A percentile compares a stretch with the other conserved stretches of the same genome.
Conservation (phyloP, 2,113 vertebrate genomes). For the Neotragus moschatus region DNA sequence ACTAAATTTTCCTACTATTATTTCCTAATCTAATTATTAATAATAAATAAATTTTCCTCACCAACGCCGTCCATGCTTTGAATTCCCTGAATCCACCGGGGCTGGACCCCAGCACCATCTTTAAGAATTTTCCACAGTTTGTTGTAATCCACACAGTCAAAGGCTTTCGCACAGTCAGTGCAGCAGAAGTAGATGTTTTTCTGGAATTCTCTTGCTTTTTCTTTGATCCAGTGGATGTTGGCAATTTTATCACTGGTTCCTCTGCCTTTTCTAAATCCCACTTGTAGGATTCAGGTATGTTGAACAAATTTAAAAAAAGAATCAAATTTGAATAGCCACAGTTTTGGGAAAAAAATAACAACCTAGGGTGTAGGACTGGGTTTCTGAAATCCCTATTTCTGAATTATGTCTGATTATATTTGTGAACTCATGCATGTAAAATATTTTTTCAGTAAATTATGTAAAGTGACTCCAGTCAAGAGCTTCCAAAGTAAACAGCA, state of each 20-base stretch:
- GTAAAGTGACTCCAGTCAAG: not conserved
- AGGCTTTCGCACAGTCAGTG: not conserved
- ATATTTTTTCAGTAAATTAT: not conserved
- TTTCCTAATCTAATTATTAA: too few relatives aligned
- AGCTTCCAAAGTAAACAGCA: not conserved
- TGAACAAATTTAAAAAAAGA: not conserved
- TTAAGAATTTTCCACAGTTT: not conserved
- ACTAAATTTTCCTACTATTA: too few relatives aligned
- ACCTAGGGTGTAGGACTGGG: not conserved
- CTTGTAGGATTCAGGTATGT: not conserved
- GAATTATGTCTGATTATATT: not conserved
- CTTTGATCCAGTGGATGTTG: not conserved
- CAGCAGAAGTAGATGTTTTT: not conserved
- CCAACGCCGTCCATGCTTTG: too few relatives aligned
- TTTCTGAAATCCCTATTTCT: not conserved
- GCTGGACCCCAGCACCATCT: too few relatives aligned
- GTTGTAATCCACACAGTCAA: not conserved
- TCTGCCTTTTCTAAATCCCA: not conserved
- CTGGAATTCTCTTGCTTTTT: not conserved
- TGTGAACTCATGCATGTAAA: not conserved
- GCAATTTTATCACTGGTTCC: not conserved
- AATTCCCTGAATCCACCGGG: too few relatives aligned
- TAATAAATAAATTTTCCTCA: too few relatives aligned
- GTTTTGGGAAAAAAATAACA: not conserved
- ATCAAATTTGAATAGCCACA: not conserved